Conservation (phyloP, 2,888 invertebrate species). For the Gisinianus flammeolus region DNA sequence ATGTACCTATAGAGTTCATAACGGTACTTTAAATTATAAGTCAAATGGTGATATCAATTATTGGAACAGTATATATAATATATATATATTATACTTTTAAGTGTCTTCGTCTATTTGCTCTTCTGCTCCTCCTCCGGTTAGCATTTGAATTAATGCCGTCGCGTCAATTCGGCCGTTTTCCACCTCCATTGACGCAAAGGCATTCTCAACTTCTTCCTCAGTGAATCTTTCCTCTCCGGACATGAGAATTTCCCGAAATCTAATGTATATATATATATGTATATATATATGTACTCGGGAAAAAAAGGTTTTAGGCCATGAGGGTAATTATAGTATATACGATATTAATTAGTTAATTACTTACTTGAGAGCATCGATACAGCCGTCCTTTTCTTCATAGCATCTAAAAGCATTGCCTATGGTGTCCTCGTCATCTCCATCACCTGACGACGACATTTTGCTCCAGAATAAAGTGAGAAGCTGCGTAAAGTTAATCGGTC, state of each 20-base stretch:
- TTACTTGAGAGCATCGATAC: slow-evolving; percentile 56
- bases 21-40: too few species aligned
- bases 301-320: not conserved
- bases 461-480: slow-evolving; percentile 61
- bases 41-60: too few species aligned
- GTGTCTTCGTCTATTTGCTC: not conserved
- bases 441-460: slow-evolving; percentile 59
- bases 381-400: slow-evolving; percentile 59
- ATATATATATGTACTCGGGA: not conserved
- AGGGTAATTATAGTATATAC: not conserved
- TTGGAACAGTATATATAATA: too few species aligned
- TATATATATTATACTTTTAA: not conserved
- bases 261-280: not conserved
- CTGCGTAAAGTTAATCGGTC: slow-evolving; percentile 62
- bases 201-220: slow-evolving; percentile 26
- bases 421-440: slow-evolving; percentile 60
- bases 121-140: not conserved
- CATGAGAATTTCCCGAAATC: slow-evolving; percentile 30
- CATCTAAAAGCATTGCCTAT: slow-evolving; percentile 61
- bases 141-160: not conserved
- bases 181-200: slow-evolving; percentile 29
- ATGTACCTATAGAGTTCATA: too few species aligned
- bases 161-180: slow-evolving; percentile 24
- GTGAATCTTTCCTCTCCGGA: slow-evolving; percentile 21
- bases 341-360: slow-evolving; percentile 11